Base-by-base conservation (phyloP, 2,797 vertebrate species). In the Sternotherus odoratus region DNA sequence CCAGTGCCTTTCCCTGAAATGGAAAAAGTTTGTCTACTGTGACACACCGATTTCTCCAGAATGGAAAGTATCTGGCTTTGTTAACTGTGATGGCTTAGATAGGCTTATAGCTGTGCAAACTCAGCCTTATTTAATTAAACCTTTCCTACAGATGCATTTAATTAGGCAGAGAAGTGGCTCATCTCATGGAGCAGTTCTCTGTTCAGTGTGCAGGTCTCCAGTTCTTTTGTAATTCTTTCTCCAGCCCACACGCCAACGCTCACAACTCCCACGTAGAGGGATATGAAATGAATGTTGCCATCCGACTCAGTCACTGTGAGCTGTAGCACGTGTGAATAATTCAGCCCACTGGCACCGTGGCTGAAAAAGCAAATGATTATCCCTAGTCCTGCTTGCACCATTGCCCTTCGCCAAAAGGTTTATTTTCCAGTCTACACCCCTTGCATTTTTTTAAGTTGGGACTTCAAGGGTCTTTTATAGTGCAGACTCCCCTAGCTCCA, bases 21-120 rank as follows among this genome's bases (percentile, higher is more conserved):
- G 23, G 2, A 63, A n/a, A 13, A 2, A 5, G 24, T 43, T 46
- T 0, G 6, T 26, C 12, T 4, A 12, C 48, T 8, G 3, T 0
- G 5, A 2, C 6, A 19, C 1, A 3, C 24, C 5, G 9, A 10
- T 21, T 74, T 50, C 72, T 78, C 28, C 10, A 8, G 12, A 79
- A 53, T 39, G 16, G 12, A 19, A 91, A 92, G 78, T 1, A 43
- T n/a, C 30, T 43, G 11, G 17, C 69, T 43, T 56, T 15, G 1
- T 39, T 66, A 66, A 66, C 63, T 17, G n/a, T 72, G 2, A n/a
- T 43, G 69, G 3, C 36, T 87, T 57, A 54, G 28, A 72, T 78
- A 80, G 66, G n/a, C 3, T 43, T 79, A 7, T 1, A 82, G 21
- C 3, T 24, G 5, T 3, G 49, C 26, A 28, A 39, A 24, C 30